Evolutionary conservation across 1,140 invertebrate species (phyloP).

Genomic region (Heliconius hermathena): DNA sequence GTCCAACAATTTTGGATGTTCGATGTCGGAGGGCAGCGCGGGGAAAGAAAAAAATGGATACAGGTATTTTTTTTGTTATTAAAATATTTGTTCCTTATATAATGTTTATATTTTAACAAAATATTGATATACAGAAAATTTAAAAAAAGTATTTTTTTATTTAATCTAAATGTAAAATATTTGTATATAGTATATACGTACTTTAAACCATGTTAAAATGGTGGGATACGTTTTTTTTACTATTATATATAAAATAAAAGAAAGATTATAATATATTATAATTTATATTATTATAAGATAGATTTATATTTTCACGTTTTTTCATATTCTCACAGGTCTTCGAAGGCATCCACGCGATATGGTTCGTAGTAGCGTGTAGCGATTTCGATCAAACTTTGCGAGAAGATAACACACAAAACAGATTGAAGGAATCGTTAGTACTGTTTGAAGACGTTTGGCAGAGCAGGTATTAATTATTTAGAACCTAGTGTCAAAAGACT

Average conservation of each 20-base stretch:
- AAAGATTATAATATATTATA: no score
- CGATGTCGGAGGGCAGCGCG: constrained; percentile 91
- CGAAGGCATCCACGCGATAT: constrained; percentile 90
- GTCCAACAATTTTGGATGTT: constrained; percentile 89
- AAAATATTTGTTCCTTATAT: background rate
- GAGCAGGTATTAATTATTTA: constrained; percentile 82
- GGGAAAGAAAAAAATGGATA: constrained; percentile 92
- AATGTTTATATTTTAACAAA: no score
- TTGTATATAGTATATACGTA: no score
- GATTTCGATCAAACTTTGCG: constrained; percentile 89
- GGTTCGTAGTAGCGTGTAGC: constrained; percentile 89
- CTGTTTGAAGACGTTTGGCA: constrained; percentile 90
- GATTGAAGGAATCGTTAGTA: constrained; percentile 86
- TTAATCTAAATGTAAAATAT: no score
- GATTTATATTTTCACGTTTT: background rate
- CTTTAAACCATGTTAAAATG: no score
- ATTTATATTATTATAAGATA: no score
- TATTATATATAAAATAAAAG: no score
- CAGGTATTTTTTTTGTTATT: constrained; percentile 70
- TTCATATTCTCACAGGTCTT: constrained; percentile 83
- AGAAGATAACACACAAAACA: constrained; percentile 87
- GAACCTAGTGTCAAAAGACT: background rate
- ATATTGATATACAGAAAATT: no score
- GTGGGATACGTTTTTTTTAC: no score
- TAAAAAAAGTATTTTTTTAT: no score